A percentile compares a stretch with the other conserved stretches of the same genome.
phyloP scores from a whole-genome alignment of 2,797 vertebrate genomes.

The Sebastes variabilis region DNA sequence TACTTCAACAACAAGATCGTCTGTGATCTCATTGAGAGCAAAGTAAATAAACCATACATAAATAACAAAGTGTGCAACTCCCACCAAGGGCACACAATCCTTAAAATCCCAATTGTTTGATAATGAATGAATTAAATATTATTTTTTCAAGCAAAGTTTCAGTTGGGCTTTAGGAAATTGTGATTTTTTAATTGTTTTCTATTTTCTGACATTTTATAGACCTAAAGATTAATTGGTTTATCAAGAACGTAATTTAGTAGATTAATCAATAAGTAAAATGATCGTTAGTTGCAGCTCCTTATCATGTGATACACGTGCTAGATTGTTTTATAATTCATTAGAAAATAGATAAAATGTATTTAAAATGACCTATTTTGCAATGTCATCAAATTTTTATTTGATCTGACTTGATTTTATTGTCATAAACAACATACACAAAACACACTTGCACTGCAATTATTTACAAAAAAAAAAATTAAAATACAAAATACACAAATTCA shows the following conservation, averaged over 20 bases:
- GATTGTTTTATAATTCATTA: background rate
- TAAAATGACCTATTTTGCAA: background rate
- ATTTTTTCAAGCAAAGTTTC: background rate
- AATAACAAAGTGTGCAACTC: background rate
- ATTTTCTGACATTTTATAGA: background rate
- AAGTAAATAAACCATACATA: conserved; percentile 79
- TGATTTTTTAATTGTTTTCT: background rate
- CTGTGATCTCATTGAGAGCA: conserved; percentile 98
- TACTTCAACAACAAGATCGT: conserved; percentile 99
- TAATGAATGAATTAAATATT: background rate
- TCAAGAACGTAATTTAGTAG: too few species aligned
- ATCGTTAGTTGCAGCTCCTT: background rate
- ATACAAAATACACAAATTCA: background rate
- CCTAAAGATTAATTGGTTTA: background rate
- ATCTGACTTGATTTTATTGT: background rate
- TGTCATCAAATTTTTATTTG: background rate
- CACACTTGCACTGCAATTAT: background rate
- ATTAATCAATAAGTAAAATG: background rate
- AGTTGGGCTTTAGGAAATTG: background rate
- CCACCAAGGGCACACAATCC: too few species aligned
- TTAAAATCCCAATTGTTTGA: background rate
- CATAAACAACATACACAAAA: background rate
- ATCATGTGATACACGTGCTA: background rate
- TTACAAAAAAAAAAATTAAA: background rate
- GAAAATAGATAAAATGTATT: background rate